Base-by-base conservation (phyloP, 2,797 vertebrate genomes). In the Pseudomugil gertrudae region DNA sequence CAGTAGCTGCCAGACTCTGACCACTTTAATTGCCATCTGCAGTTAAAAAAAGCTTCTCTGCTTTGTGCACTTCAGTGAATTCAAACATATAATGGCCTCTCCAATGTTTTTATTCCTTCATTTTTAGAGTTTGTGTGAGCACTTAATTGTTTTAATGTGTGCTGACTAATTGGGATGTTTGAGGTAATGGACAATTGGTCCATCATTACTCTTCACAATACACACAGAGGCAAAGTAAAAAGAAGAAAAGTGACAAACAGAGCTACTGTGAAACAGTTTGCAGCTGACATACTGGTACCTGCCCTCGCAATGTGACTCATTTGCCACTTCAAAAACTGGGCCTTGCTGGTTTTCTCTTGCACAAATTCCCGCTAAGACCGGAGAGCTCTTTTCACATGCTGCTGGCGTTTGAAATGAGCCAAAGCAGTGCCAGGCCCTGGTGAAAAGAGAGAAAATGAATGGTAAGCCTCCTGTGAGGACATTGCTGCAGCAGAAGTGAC, bases 271-370 rank as follows among this genome's bases (percentile, higher is more conserved):
- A 78, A 68, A 68, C 0, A 21, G 36, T 74, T 85, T 4, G 9
- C 66, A 75, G 78, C 76, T 80, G 79, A 68, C 69, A 66, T 80
- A 78, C 69, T 78, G 79, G 84, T 78, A 78, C 58, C 69, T 69
- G 78, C 72, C 78, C 78, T 84, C 72, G 55, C 74, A 74, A 48
- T 76, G 68, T 80, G 84, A 81, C 80, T 82, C 76, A 64, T 88
- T 74, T 87, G 79, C 76, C 83, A 84, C 82, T 77, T 80, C 72
- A 69, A 60, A 79, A 58, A 79, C 65, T 57, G 63, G 62, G 69
- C 74, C 57, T 57, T 23, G 70, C 66, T 76, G 59, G 62, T 48
- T 78, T 47, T 58, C 60, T 64, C 64, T 58, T 60, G 0, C 72
- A 72, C 66, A 47, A 27, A 56, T 67, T 58, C 53, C 54, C 26